These are phyloP conservation scores for Pangasius larnaudii DNA, from an alignment of 2,797 vertebrate genomes.

Conservation along the genomic window DNA sequence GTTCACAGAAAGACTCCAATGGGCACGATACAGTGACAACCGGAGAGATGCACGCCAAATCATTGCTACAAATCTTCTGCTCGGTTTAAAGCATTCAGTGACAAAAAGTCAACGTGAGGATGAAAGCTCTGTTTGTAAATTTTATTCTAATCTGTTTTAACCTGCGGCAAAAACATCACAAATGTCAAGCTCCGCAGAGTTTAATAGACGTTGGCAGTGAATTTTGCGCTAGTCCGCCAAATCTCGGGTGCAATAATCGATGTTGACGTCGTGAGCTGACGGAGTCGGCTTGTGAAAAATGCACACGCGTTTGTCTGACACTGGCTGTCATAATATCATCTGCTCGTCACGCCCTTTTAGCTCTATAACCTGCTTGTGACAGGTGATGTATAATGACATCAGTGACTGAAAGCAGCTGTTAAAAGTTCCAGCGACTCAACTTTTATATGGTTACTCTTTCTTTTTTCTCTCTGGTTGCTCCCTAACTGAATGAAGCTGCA, in stretches of 20 bases:
- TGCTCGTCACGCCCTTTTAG: slow-evolving; percentile 20
- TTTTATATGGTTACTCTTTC: slow-evolving; percentile 21
- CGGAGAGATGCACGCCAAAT: not conserved
- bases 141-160: slow-evolving; percentile 38
- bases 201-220: slow-evolving; percentile 38
- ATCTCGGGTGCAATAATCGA: slow-evolving; percentile 29
- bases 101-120: slow-evolving; percentile 52
- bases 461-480: slow-evolving; percentile 10
- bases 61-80: slow-evolving; percentile 27
- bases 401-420: slow-evolving; percentile 22
- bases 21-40: slow-evolving; percentile 41
- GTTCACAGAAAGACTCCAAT: slow-evolving; percentile 66
- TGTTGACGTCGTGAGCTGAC: slow-evolving; percentile 31
- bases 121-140: slow-evolving; percentile 43
- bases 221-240: slow-evolving; percentile 29
- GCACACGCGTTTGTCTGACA: not conserved
- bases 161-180: slow-evolving; percentile 32
- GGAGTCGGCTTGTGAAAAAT: slow-evolving; percentile 19
- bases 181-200: slow-evolving; percentile 43
- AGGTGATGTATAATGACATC: slow-evolving; percentile 29
- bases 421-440: slow-evolving; percentile 10
- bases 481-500: slow-evolving; percentile 46
- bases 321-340: slow-evolving; percentile 39
- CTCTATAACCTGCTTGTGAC: slow-evolving; percentile 28
- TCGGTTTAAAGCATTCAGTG: not conserved